Conservation (phyloP, 2,888 invertebrate genomes). For the Lepas anatifera region DNA sequence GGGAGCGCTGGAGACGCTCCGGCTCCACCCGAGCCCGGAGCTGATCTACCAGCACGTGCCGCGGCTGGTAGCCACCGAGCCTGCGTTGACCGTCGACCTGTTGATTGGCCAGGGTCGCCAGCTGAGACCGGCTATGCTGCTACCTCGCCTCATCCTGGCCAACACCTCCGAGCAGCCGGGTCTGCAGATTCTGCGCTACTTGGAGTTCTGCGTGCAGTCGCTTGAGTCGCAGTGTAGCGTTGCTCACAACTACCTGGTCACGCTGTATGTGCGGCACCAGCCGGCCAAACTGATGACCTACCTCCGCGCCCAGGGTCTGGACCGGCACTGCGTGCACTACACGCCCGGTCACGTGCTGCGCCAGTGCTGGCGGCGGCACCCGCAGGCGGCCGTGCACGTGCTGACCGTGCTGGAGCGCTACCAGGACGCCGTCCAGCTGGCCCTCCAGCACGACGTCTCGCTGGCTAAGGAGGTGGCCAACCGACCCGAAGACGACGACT, state of each 20-base stretch:
- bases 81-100: conserved; percentile 64
- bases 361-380: conserved; percentile 61
- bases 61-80: conserved; percentile 68
- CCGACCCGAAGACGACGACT: conserved; percentile 50
- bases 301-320: conserved; percentile 41
- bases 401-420: conserved; percentile 78
- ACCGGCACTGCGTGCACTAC: conserved; percentile 67
- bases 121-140: conserved; percentile 59
- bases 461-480: conserved; percentile 36
- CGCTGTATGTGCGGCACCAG: conserved; percentile 67
- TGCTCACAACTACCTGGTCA: conserved; percentile 82
- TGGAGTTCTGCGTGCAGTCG: conserved; percentile 72
- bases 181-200: conserved; percentile 65
- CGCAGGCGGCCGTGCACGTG: conserved; percentile 68
- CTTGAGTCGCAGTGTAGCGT: conserved; percentile 65
- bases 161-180: conserved; percentile 18
- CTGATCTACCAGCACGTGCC: conserved; percentile 85
- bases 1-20: conserved; percentile 61
- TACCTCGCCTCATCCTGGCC: conserved; percentile 61
- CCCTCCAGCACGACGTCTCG: conserved; percentile 46
- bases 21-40: conserved; percentile 51
- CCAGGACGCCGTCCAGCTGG: conserved; percentile 85
- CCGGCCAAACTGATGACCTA: conserved; percentile 58
- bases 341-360: conserved; percentile 79
- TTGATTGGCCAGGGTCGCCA: conserved; percentile 63